Evolutionary conservation across 2,797 vertebrate genomes (phyloP).

Genomic region (Pseudochirops cupreus): DNA sequence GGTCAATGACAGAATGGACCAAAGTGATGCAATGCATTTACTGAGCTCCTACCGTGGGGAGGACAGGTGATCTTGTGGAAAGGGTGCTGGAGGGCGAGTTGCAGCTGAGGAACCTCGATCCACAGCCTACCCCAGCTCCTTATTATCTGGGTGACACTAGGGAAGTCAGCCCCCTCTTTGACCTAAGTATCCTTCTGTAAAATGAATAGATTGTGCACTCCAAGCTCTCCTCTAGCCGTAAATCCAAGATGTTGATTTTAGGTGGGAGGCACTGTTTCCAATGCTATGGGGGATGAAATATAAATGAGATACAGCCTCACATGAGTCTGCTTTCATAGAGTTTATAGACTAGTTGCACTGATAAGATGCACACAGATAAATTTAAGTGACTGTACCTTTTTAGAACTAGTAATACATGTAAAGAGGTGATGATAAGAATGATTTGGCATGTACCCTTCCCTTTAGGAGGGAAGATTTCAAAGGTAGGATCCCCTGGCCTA

Average conservation of each 20-base stretch:
- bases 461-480: neutral
- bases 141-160: neutral
- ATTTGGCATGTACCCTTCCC: neutral
- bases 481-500: neutral
- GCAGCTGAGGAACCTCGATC: neutral
- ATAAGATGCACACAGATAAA: neutral
- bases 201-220: neutral
- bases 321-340: neutral
- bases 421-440: neutral
- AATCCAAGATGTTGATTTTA: neutral
- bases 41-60: neutral
- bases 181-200: neutral
- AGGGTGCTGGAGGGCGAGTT: neutral
- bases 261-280: neutral
- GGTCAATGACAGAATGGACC: neutral
- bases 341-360: neutral
- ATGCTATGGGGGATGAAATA: neutral
- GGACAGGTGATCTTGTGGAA: neutral
- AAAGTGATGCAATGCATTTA: neutral
- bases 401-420: neutral
- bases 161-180: neutral
- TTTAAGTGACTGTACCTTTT: neutral
- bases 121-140: rapidly evolving
- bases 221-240: neutral
- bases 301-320: neutral